Evolutionary conservation across 2,888 invertebrate genomes (phyloP), one percentile per base, ranked within the genome.

Genomic region (Drosophila mimetica): DNA sequence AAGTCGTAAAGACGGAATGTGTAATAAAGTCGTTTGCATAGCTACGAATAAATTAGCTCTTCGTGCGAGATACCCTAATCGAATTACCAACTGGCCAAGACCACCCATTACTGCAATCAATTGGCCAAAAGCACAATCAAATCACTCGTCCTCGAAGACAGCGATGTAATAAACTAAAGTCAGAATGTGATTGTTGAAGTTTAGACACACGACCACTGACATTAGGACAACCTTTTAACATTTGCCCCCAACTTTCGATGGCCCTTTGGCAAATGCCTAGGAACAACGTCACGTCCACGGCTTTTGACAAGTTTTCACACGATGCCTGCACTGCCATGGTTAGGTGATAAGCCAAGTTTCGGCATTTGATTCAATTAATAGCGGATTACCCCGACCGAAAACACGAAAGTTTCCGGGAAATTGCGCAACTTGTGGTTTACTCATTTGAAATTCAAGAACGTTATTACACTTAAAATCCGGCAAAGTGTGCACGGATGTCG

Each of bases 241-340:
- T 64, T 61, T 39, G 18, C 14, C 16, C 11, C 16, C 14, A 11
- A 18, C 14, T 39, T 61, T 25, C 18, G 22, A 13, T 41, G 34
- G 28, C 48, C 65, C 65, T 41, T 50, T n/a, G 2, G 41, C 22
- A 32, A 25, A 16, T 37, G 39, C 36, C 16, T 16, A 16, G 2
- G 22, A 36, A 53, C 52, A 18, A 30, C 52, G 34, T 67, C 53
- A 52, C 53, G 30, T 41, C 16, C 18, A 32, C 18, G 30, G 20
- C 41, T 37, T 28, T 39, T 42, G 64, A 63, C 64, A 64, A 70
- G 57, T 71, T 70, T 75, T 51, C 52, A 82, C 73, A 60, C 67
- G 51, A 54, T 47, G 14, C 41, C 44, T 22, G 42, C 22, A 14
- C 34, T 46, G 36, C 36, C 66, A 7, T 25, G 67, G 65, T 46